A percentile compares a stretch with the other conserved stretches of the same genome.
phyloP scores from a whole-genome alignment of 1,140 invertebrate genomes.

The Zaprionus ornatus region DNA sequence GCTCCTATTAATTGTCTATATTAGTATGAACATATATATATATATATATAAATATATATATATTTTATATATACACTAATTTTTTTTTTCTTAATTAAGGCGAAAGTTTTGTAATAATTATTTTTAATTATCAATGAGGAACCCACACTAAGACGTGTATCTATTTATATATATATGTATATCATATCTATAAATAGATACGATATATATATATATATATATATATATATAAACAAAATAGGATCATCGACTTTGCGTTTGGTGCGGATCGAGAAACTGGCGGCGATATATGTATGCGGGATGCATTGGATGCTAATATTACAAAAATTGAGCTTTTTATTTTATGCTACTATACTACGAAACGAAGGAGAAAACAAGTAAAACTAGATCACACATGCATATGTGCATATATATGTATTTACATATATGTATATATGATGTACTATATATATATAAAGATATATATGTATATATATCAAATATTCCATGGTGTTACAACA shows the following conservation, averaged over 20 bases:
- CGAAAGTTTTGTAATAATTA: slow-evolving; percentile 5
- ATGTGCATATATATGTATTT: background rate
- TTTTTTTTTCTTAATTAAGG: background rate
- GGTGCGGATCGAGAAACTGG: background rate
- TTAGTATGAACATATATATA: slow-evolving; percentile 9
- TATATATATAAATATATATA: slow-evolving; percentile 19
- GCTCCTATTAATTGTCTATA: slow-evolving; percentile 4
- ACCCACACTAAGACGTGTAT: background rate
- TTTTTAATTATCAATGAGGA: background rate
- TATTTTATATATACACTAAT: slow-evolving; percentile 27
- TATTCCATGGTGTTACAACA: slow-evolving; percentile 75
- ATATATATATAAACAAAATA: no score
- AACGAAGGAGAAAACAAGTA: slow-evolving; percentile 1
- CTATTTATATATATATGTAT: slow-evolving; percentile 10
- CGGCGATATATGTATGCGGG: background rate
- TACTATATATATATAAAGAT: slow-evolving; percentile 12
- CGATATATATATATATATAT: no score
- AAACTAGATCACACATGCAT: background rate
- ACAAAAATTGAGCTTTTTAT: slow-evolving; percentile 41
- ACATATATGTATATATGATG: slow-evolving; percentile 11
- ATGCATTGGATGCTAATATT: slow-evolving; percentile 40
- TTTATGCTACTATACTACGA: slow-evolving; percentile 16
- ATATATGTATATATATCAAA: slow-evolving; percentile 45
- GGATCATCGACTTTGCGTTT: slow-evolving; percentile 2
- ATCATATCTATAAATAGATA: no score